Evolutionary conservation across 2,113 vertebrate species (phyloP).

Genomic region (Amblyopsis rosae): DNA sequence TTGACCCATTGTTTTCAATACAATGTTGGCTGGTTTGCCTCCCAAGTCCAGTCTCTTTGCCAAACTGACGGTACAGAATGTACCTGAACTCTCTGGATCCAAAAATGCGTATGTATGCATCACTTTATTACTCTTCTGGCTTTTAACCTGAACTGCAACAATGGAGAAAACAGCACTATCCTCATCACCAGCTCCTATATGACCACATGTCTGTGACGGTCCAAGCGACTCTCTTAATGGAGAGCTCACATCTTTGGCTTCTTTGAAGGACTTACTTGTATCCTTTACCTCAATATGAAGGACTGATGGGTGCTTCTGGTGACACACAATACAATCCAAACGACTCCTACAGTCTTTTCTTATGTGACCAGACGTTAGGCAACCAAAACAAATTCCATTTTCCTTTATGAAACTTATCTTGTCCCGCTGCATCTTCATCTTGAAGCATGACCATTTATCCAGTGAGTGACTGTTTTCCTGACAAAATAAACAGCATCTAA

Average conservation of each 20-base stretch:
- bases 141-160: conserved; percentile 17
- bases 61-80: conserved; percentile 15
- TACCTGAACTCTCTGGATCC: conserved; percentile 19
- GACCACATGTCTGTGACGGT: conserved; percentile 13
- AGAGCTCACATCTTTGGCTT: background rate
- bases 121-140: conserved; percentile 1
- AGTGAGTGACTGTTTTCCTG: conserved; percentile 11
- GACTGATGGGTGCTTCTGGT: conserved; percentile 7
- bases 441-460: conserved; percentile 4
- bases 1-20: conserved; percentile 12
- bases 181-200: conserved; percentile 13
- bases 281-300: conserved; percentile 16
- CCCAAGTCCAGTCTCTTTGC: conserved; percentile 1
- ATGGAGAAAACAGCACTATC: conserved; percentile 9
- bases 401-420: conserved; percentile 23
- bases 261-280: background rate
- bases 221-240: background rate
- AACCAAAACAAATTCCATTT: conserved; percentile 4
- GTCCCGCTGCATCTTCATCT: conserved; percentile 12
- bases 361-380: conserved; percentile 17
- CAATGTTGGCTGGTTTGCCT: conserved; percentile 1
- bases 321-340: conserved; percentile 17
- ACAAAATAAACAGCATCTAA: background rate
- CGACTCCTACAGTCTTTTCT: conserved; percentile 15
- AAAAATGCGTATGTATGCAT: conserved; percentile 12